Evolutionary conservation across 2,113 vertebrate genomes (phyloP).

Genomic region (Callorhinus ursinus): DNA sequence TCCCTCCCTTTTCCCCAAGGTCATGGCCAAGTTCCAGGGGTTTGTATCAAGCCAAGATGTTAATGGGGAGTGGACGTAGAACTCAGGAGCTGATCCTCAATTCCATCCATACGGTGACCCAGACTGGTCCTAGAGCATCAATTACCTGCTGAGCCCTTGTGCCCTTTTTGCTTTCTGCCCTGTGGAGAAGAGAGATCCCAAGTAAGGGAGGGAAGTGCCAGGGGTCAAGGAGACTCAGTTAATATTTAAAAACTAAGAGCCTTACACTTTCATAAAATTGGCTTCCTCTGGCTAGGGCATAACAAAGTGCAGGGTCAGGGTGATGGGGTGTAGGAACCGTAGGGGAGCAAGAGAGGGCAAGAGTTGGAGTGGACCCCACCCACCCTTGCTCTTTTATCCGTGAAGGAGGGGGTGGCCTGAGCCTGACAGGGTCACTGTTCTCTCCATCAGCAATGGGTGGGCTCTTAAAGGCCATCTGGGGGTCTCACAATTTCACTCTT

Average conservation of each 20-base stretch:
- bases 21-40: not conserved
- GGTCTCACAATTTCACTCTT: not conserved
- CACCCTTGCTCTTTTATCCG: not conserved
- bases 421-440: not conserved
- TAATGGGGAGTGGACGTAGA: not conserved
- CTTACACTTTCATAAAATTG: not conserved
- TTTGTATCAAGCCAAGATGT: no score
- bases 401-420: not conserved
- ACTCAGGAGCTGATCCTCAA: not conserved
- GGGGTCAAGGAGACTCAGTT: not conserved
- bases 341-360: not conserved
- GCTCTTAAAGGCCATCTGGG: not conserved
- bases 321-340: not conserved
- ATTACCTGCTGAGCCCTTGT: no score
- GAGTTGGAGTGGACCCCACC: no score
- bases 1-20: not conserved
- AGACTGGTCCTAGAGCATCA: no score
- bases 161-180: not conserved
- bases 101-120: not conserved
- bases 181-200: not conserved
- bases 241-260: not conserved
- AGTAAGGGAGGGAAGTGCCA: not conserved
- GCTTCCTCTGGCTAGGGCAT: not conserved
- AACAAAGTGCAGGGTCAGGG: not conserved
- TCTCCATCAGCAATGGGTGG: not conserved